A percentile compares a stretch with the other conserved stretches of the same genome.
phyloP scores from a whole-genome alignment of 2,113 vertebrate species.

The Toxotes chatareus region DNA sequence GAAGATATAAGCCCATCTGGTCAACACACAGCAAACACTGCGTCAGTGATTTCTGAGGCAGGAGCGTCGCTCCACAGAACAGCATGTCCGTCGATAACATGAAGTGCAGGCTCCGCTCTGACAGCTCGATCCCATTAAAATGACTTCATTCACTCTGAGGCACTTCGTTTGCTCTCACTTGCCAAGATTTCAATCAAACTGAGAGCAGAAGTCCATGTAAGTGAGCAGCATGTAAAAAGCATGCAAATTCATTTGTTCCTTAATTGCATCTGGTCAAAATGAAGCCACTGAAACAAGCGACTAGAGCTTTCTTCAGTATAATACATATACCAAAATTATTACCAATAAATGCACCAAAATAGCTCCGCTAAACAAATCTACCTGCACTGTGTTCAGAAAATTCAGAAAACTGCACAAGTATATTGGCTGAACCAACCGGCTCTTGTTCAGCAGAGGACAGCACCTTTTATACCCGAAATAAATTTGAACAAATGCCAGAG shows the following conservation, averaged over 20 bases:
- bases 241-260: conserved; percentile 5
- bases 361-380: neutral
- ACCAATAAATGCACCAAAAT: neutral
- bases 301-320: neutral
- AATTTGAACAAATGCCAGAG: neutral
- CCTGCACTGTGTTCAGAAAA: neutral
- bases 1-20: neutral
- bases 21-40: neutral
- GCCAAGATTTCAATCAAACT: conserved; percentile 8
- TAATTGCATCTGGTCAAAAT: neutral
- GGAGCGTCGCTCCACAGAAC: neutral
- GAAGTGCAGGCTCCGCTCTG: neutral
- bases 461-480: neutral
- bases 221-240: neutral
- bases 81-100: neutral
- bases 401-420: neutral
- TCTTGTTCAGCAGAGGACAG: neutral
- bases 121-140: neutral
- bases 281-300: neutral
- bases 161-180: neutral
- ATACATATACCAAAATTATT: too few relatives aligned
- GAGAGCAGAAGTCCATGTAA: neutral
- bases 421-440: neutral
- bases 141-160: neutral
- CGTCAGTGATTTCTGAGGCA: neutral